Evolutionary conservation across 2,888 invertebrate species (phyloP).

Genomic region (Acleris literana): DNA sequence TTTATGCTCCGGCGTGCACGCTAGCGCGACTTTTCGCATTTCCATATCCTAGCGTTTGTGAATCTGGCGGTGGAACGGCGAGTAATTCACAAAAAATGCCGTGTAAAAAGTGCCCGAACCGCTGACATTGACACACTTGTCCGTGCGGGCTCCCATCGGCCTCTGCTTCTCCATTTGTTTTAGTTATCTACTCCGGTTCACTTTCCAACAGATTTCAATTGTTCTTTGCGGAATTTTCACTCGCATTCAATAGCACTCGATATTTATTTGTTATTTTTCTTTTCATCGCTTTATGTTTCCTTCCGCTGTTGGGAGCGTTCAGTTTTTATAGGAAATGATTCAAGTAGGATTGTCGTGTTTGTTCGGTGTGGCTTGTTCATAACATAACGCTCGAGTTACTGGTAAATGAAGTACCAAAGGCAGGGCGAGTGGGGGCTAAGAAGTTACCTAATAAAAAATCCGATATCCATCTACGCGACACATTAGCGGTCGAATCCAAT

Average conservation of each 20-base stretch:
- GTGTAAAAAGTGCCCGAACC: slow-evolving; percentile 58
- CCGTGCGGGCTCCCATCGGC: slow-evolving; percentile 60
- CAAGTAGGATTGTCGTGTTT: slow-evolving; percentile 26
- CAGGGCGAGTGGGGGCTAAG: background rate
- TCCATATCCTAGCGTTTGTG: slow-evolving; percentile 12
- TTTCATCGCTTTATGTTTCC: slow-evolving; percentile 34
- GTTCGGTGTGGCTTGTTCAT: slow-evolving; percentile 6
- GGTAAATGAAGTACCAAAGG: no score
- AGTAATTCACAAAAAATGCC: slow-evolving; percentile 48
- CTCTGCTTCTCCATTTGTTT: slow-evolving; percentile 52
- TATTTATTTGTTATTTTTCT: slow-evolving; percentile 49
- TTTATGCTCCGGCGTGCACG: no score
- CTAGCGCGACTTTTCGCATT: slow-evolving; percentile 5
- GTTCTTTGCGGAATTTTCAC: slow-evolving; percentile 54
- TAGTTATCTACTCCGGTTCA: slow-evolving; percentile 55
- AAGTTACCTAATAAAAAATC: background rate
- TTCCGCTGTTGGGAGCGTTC: slow-evolving; percentile 28
- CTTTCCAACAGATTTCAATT: slow-evolving; percentile 56
- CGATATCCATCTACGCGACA: slow-evolving; percentile 17
- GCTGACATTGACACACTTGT: slow-evolving; percentile 79
- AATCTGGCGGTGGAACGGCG: slow-evolving; percentile 18
- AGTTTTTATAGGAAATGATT: slow-evolving; percentile 29
- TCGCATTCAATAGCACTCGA: slow-evolving; percentile 43
- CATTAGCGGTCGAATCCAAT: slow-evolving; percentile 19
- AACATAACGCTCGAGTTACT: background rate